phyloP scores from a whole-genome alignment of 2,888 invertebrate species.

The Meteorus cinctellus region DNA sequence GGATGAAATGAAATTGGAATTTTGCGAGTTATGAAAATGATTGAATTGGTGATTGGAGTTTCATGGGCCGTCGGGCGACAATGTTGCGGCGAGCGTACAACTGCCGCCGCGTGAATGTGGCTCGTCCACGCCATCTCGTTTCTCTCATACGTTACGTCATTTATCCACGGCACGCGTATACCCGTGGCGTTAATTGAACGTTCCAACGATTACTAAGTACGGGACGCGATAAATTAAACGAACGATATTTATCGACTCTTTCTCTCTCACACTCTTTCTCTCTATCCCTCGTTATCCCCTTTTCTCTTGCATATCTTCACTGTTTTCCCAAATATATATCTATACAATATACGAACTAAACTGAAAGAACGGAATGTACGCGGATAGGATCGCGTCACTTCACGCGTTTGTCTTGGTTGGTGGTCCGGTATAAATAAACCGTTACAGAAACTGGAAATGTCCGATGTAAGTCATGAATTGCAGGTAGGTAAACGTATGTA shows the following conservation, averaged over 20 bases:
- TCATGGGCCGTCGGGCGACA: constrained; percentile 45
- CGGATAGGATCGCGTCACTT: constrained; percentile 42
- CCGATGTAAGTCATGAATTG: constrained; percentile 8
- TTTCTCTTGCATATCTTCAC: neutral
- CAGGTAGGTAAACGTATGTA: constrained; percentile 12
- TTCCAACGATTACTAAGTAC: constrained; percentile 60
- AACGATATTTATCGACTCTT: constrained; percentile 65
- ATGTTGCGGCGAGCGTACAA: constrained; percentile 1
- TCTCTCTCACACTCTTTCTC: constrained; percentile 11
- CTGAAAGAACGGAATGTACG: constrained; percentile 37
- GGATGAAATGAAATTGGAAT: neutral
- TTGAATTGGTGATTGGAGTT: neutral
- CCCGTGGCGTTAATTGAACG: constrained; percentile 59
- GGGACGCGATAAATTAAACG: constrained; percentile 63
- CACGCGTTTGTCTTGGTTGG: constrained; percentile 53
- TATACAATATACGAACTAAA: constrained; percentile 17
- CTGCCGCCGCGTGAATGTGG: constrained; percentile 36
- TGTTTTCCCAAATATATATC: neutral
- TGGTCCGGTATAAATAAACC: constrained; percentile 65
- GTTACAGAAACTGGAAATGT: constrained; percentile 55
- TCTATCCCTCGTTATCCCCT: neutral
- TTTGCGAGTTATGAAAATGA: neutral
- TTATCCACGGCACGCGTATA: constrained; percentile 46
- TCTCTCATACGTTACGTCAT: constrained; percentile 44
- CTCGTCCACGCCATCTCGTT: constrained; percentile 42